A percentile compares a stretch with the other conserved stretches of the same genome.
Evolutionary conservation across 2,113 vertebrate genomes (phyloP).

Genomic region (Ceuthmochares aereus): DNA sequence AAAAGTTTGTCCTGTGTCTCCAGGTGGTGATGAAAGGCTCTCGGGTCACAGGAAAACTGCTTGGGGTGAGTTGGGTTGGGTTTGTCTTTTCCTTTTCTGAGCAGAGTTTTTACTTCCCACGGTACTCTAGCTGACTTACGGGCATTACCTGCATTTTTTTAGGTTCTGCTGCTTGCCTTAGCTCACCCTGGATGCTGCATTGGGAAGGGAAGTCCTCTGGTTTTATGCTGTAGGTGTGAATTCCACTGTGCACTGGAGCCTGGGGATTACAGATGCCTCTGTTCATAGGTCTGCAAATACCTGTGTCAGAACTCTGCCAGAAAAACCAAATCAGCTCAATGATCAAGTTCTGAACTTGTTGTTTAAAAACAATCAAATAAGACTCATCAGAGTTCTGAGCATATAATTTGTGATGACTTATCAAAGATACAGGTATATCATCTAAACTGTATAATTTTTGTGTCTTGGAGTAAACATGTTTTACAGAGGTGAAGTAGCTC

Average conservation of each 20-base stretch:
- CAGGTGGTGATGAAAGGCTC: background rate
- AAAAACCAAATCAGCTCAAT: background rate
- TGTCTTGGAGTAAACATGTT: background rate
- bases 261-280: background rate
- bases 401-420: too few species aligned
- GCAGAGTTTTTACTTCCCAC: background rate
- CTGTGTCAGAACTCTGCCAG: background rate
- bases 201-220: background rate
- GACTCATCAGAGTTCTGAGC: background rate
- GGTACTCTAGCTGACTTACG: background rate
- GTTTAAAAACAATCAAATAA: too few species aligned
- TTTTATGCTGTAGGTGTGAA: background rate
- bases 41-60: too few species aligned
- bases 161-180: background rate
- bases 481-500: background rate
- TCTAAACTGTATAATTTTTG: too few species aligned
- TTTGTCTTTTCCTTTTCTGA: background rate
- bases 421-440: too few species aligned
- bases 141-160: rapidly evolving
- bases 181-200: background rate
- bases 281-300: background rate
- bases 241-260: background rate
- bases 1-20: background rate
- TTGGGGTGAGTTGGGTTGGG: rapidly evolving
- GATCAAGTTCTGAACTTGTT: background rate